Evolutionary conservation across 2,888 invertebrate species (phyloP), one percentile per base, ranked within the genome.

Genomic region (Cyaniris semiargus): DNA sequence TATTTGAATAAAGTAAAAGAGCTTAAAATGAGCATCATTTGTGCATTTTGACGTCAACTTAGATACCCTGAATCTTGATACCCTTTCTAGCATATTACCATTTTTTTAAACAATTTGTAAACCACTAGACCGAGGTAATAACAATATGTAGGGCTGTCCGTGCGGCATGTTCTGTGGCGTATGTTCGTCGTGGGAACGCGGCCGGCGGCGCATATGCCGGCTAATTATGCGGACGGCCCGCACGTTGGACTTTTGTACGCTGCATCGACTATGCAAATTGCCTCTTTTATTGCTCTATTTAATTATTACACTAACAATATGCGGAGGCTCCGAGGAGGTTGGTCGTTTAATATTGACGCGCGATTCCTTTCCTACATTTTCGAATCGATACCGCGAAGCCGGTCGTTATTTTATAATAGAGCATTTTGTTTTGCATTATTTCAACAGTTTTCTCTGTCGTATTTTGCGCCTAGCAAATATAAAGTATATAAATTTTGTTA

Each of bases 141-240:
- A 72, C 23, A 72, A 72, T 72, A 13, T 23, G 21, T 23, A n/a
- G 72, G 4, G 21, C 8, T 23, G 15, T 5, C 53, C 21, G 48
- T 53, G 3, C 13, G 53, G 56, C 21, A n/a, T 23, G 74, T 38
- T 58, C 56, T 58, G 75, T 60, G 75, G 58, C 34, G 76, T 38
- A 58, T 23, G n/a, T 60, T 76, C 10, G 44, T 23, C 79, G 80
- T 80, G 81, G 80, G 80, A 81, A 80, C 79, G 77, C 44, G 77
- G 75, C 74, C 80, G 78, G 77, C 44, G 77, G 75, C 74, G 66
- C 81, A 80, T 79, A 77, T 79, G 80, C 79, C 31, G 60, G 78
- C 78, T 77, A 79, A 80, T 79, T 80, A 78, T 74, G 79, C 77
- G 44, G 7, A 76, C 38, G 10, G 72, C 15, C 78, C 21, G 44